Percentiles rank a stretch among this genome's conserved stretches.
Conservation (phyloP, 2,113 vertebrate species). For the Lampris incognitus region DNA sequence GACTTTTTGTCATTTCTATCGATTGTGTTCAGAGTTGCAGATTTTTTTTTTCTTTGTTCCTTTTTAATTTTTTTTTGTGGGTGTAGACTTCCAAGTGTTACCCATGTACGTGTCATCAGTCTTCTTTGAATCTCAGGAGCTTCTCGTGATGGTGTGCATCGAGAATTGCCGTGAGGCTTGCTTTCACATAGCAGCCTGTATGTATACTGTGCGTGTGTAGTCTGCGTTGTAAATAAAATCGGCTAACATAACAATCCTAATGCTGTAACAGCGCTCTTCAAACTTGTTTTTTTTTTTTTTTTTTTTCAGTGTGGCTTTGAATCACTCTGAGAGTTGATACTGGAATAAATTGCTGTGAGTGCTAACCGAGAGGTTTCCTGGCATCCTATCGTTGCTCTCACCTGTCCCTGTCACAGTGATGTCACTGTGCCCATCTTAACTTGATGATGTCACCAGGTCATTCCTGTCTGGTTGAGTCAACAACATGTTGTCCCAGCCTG, state of each 20-base stretch:
- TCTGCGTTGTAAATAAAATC: constrained; percentile 77
- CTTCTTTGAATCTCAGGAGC: constrained; percentile 75
- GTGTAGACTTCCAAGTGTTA: constrained; percentile 58
- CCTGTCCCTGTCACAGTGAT: constrained; percentile 54
- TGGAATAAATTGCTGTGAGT: constrained; percentile 2
- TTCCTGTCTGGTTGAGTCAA: constrained; percentile 59
- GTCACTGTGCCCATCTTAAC: constrained; percentile 49
- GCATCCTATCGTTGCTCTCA: constrained; percentile 59
- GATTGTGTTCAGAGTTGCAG: constrained; percentile 38
- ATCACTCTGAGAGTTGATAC: background rate
- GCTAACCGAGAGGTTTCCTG: constrained; percentile 43
- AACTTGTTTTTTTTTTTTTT: background rate
- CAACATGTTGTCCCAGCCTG: constrained; percentile 31
- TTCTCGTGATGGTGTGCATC: constrained; percentile 70
- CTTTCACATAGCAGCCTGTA: constrained; percentile 55
- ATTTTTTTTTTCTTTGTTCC: background rate
- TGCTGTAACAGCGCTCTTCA: constrained; percentile 9
- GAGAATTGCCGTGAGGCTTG: constrained; percentile 55
- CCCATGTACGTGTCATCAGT: constrained; percentile 55
- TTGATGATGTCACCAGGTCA: constrained; percentile 69
- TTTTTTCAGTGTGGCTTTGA: background rate
- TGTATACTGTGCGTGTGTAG: constrained; percentile 67
- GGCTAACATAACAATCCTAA: constrained; percentile 59
- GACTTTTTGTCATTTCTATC: constrained; percentile 31
- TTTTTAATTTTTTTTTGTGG: constrained; percentile 60